Conservation (phyloP, 2,888 invertebrate species). For the Sympetrum striolatum region DNA sequence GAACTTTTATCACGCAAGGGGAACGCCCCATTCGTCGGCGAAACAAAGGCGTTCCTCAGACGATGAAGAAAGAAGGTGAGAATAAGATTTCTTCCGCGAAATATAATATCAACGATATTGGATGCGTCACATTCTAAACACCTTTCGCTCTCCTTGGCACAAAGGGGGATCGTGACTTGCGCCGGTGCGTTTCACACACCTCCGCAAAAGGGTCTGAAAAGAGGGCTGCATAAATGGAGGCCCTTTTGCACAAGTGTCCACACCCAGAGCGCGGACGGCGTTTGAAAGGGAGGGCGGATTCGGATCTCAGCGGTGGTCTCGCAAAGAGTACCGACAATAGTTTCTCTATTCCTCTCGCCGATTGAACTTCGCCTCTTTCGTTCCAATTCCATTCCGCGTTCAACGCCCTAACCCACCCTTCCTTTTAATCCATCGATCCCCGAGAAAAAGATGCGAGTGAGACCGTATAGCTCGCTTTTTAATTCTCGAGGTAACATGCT, state of each 20-base stretch:
- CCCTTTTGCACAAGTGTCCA: background rate
- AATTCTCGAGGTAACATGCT: too few species aligned
- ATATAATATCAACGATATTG: background rate
- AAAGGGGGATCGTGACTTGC: background rate
- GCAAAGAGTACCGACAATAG: background rate
- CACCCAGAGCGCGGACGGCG: background rate
- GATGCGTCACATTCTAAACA: background rate
- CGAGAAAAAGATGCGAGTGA: too few species aligned
- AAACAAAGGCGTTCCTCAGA: too few species aligned
- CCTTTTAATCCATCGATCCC: background rate
- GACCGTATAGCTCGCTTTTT: too few species aligned
- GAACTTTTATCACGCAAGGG: too few species aligned
- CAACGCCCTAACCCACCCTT: background rate
- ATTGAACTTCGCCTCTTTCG: background rate
- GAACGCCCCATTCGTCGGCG: too few species aligned
- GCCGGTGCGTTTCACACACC: background rate
- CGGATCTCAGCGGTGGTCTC: background rate
- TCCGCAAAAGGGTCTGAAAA: background rate
- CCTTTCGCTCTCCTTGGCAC: background rate
- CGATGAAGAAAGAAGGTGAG: too few species aligned
- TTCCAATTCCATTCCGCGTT: background rate
- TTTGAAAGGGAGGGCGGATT: background rate
- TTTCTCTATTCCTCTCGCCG: background rate
- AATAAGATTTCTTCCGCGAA: too few species aligned
- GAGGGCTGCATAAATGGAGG: background rate